Evolutionary conservation across 2,888 invertebrate species (phyloP).

Genomic region (Plagodis dolabraria): DNA sequence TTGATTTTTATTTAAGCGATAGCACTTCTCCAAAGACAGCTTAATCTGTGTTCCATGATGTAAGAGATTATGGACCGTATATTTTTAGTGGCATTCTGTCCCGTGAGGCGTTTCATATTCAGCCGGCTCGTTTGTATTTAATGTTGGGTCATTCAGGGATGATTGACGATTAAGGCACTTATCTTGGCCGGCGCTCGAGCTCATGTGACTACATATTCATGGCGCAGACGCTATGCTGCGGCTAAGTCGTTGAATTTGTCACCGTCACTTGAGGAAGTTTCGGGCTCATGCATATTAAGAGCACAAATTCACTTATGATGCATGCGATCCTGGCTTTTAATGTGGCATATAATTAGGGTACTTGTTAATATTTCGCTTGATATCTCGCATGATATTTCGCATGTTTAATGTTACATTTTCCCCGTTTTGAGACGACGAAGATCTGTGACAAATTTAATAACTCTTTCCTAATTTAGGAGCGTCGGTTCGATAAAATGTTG

Average conservation of each 20-base stretch:
- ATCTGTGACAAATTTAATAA: conserved; percentile 30
- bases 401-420: conserved; percentile 48
- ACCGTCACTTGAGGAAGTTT: conserved; percentile 66
- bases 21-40: conserved; percentile 47
- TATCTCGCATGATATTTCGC: too few species aligned
- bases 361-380: conserved; percentile 57
- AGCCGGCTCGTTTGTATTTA: conserved; percentile 35
- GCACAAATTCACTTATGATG: conserved; percentile 78
- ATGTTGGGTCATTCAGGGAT: conserved; percentile 42
- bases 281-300: conserved; percentile 75
- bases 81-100: conserved; percentile 41
- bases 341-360: conserved; percentile 59
- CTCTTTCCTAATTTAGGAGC: conserved; percentile 15
- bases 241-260: conserved; percentile 70
- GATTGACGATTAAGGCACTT: conserved; percentile 47
- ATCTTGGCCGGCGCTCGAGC: conserved; percentile 49
- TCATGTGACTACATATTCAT: conserved; percentile 72
- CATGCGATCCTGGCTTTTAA: conserved; percentile 58
- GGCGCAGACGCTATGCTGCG: conserved; percentile 54
- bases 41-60: conserved; percentile 56
- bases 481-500: not conserved
- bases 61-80: conserved; percentile 41
- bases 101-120: conserved; percentile 35
- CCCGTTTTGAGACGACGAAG: conserved; percentile 5
- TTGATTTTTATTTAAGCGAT: conserved; percentile 80